Base-by-base conservation (phyloP, 2,797 vertebrate genomes). In the Fundulus diaphanus region DNA sequence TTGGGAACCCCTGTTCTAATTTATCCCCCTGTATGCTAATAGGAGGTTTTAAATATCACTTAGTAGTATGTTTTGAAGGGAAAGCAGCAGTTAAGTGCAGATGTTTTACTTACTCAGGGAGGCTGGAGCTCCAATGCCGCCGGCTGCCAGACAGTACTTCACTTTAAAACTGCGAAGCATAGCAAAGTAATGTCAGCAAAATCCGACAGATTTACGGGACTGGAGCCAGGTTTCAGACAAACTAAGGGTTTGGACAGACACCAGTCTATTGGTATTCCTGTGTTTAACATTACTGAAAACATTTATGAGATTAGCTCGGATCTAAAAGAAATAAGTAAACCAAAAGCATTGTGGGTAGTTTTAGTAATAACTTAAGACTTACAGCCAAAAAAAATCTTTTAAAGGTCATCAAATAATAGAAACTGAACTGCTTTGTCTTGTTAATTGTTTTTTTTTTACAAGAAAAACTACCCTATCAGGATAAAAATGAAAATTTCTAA, bases 91-190 rank as follows among this genome's bases (percentile, higher is more conserved):
- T 6, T 33, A n/a, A 24, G 40, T 68, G 73, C 9, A 42, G 54
- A 16, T 2, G 73, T 1, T 44, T 33, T 11, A 96, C 97, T 96
- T 91, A 99, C 97, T 94, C 59, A 99, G 94, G 2, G 83, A 80
- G 2, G 63, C 57, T 0, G 97, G 96, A 27, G 93, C 95, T 81
- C 96, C 95, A 83, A 87, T 93, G 65, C 97, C 96, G 35, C 92
- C 94, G 0, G 96, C 97, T 88, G 95, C 96, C 78, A 99, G 93
- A 86, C 98, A 99, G 92, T 97, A 99, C 78, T 95, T 97, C 5
- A 99, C 96, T 82, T 92, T 96, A 85, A 99, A 99, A 86, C 97
- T 98, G 91, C 56, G 73, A 71, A 61, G 69, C 63, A 80, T 24
- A 44, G 27, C 74, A 52, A 33, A 66, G 7, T 66, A 24, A 66